Evolutionary conservation across 2,888 invertebrate species (phyloP), one percentile per base, ranked within the genome.

Genomic region (Ellobium chinense): DNA sequence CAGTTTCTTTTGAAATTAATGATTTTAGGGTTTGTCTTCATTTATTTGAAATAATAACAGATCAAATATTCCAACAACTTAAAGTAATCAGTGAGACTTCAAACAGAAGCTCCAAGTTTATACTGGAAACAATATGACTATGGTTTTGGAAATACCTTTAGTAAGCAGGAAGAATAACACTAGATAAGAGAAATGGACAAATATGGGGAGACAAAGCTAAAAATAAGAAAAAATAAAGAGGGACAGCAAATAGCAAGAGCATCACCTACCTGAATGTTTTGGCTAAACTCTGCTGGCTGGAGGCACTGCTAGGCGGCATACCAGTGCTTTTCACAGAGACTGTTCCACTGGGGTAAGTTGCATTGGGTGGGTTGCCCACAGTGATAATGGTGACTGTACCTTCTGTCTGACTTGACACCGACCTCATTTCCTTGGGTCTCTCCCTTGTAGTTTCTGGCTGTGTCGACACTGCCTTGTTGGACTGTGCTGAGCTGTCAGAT

Each of bases 381-480:
- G 90, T 91, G 81, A 92, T 91, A 58, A 92, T 89, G 0, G 92
- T 92, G 54, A 92, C 90, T 0, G 89, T 89, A 18, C 91, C 91
- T 81, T 92, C 92, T 34, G 91, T 92, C 83, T 92, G 92, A 78
- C 91, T 90, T 1, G 90, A 91, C 34, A 90, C 88, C 1, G 90
- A 90, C 63, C 87, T 82, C 80, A 87, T 87, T 78, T 89, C 89
- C 69, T 89, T 90, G n/a, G 66, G 56, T 73, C 84, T 84, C n/a
- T 63, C 63, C n/a, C 21, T 39, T 7, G 29, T 7, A 24, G 31
- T 29, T 1, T 54, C 76, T 24, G 12, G 29, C 5, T 66, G 66
- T 14, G 63, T 37, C 7, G 63, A n/a, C 29, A 60, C 4, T 2
- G n/a, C 36, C 24, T 31, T 58, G 37, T 31, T 62, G 29, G 74